Conservation (phyloP, 2,113 vertebrate genomes). For the Lutjanus erythropterus region DNA sequence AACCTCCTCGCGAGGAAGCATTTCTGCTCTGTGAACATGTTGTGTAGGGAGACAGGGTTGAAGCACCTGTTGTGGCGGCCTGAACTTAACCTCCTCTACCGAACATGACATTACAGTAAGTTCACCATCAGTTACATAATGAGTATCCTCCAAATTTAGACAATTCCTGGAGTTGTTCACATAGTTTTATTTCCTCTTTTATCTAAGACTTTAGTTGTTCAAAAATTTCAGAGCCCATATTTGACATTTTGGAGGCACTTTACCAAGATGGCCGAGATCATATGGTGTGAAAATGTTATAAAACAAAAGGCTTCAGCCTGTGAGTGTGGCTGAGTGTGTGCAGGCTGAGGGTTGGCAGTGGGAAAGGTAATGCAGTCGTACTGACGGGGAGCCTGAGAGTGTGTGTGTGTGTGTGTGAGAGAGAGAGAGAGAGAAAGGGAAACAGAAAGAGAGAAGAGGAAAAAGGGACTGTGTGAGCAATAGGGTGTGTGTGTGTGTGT, state of each 20-base stretch:
- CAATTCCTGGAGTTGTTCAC: neutral
- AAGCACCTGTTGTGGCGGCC: conserved; percentile 19
- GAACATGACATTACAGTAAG: neutral
- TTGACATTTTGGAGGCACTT: conserved; percentile 20
- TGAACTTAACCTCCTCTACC: neutral
- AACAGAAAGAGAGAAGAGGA: conserved; percentile 28
- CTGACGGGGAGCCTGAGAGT: conserved; percentile 37
- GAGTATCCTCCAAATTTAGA: neutral
- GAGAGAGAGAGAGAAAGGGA: conserved; percentile 11
- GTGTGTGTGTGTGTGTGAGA: conserved; percentile 20
- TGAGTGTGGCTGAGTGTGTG: conserved; percentile 35
- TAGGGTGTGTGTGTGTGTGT: conserved; percentile 50
- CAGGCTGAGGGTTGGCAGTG: conserved; percentile 58
- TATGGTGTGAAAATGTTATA: conserved; percentile 11
- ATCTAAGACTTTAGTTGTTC: neutral
- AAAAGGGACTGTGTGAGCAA: conserved; percentile 48
- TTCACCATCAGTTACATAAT: neutral
- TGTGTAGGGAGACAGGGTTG: neutral
- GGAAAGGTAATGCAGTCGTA: conserved; percentile 78
- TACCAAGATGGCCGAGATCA: conserved; percentile 31
- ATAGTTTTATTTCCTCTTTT: neutral
- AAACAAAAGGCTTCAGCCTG: conserved; percentile 46
- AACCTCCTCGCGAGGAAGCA: too few relatives aligned
- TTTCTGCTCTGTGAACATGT: neutral
- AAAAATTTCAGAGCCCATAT: neutral